Evolutionary conservation across 2,888 invertebrate genomes (phyloP).

Genomic region (Dicyrtomina minuta): DNA sequence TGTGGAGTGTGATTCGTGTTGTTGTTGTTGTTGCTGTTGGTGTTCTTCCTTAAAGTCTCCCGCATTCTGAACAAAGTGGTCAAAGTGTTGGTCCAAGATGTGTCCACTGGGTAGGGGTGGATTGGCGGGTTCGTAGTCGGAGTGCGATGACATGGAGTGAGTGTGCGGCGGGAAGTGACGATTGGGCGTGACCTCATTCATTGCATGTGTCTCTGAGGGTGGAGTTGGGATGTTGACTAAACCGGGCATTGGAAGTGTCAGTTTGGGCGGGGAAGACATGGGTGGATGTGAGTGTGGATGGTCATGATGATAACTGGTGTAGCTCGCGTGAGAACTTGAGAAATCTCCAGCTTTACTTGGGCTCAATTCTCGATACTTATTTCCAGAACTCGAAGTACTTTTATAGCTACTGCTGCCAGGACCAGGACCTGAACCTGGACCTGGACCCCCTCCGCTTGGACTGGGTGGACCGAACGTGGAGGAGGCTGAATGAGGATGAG

Average conservation of each 20-base stretch:
- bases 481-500: not conserved
- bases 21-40: slow-evolving; percentile 6
- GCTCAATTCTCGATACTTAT: not conserved
- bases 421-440: not conserved
- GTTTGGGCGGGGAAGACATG: slow-evolving; percentile 6
- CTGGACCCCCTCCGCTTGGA: not conserved
- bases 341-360: slow-evolving; percentile 27
- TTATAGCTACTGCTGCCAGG: not conserved
- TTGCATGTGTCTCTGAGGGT: slow-evolving; percentile 39
- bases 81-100: slow-evolving; percentile 35
- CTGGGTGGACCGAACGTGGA: not conserved
- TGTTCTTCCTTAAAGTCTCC: slow-evolving; percentile 36
- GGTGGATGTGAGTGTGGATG: slow-evolving; percentile 14
- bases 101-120: slow-evolving; percentile 50
- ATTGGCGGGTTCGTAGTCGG: slow-evolving; percentile 53
- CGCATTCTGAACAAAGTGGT: slow-evolving; percentile 43
- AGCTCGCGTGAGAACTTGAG: slow-evolving; percentile 12
- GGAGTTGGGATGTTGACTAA: slow-evolving; percentile 43
- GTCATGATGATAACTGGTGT: not conserved
- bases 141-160: slow-evolving; percentile 49
- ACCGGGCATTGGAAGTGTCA: slow-evolving; percentile 42
- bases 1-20: too few relatives aligned
- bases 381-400: not conserved
- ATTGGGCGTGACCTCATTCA: slow-evolving; percentile 41
- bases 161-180: slow-evolving; percentile 49